phyloP scores from a whole-genome alignment of 1,140 invertebrate genomes.

The Drosophila obscura region DNA sequence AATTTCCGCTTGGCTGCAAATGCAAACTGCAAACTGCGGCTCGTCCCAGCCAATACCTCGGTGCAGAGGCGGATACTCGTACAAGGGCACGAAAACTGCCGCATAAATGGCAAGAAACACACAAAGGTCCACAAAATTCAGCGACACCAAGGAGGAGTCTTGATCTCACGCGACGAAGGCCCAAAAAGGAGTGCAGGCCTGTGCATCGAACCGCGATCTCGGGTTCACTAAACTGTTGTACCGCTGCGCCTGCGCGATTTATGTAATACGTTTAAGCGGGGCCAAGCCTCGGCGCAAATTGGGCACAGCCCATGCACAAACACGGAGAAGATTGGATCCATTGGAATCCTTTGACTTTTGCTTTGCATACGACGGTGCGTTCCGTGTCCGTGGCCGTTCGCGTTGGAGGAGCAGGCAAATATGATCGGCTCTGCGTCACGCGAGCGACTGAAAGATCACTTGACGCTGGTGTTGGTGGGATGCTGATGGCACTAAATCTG shows the following conservation, averaged over 20 bases:
- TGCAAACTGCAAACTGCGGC: slow-evolving; percentile 16
- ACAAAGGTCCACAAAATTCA: slow-evolving; percentile 3
- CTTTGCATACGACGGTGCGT: slow-evolving; percentile 17
- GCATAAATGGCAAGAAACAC: slow-evolving; percentile 7
- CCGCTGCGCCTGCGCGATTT: slow-evolving; percentile 60
- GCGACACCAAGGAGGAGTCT: slow-evolving; percentile 5
- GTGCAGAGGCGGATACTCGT: neutral
- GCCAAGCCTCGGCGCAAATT: slow-evolving; percentile 55
- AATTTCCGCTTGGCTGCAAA: slow-evolving; percentile 30
- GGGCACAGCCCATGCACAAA: neutral
- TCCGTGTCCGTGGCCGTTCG: slow-evolving; percentile 7
- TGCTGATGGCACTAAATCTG: slow-evolving; percentile 31
- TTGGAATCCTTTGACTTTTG: slow-evolving; percentile 39
- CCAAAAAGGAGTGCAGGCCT: slow-evolving; percentile 36
- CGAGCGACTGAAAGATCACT: slow-evolving; percentile 65
- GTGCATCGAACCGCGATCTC: slow-evolving; percentile 33
- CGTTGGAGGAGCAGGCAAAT: slow-evolving; percentile 61
- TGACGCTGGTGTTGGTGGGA: slow-evolving; percentile 39
- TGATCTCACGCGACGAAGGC: slow-evolving; percentile 5
- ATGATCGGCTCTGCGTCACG: slow-evolving; percentile 62
- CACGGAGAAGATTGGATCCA: slow-evolving; percentile 10
- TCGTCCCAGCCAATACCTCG: slow-evolving; percentile 6
- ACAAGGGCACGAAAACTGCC: no score
- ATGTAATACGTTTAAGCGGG: slow-evolving; percentile 58
- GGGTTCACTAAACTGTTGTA: slow-evolving; percentile 66